Conservation (phyloP, 2,113 vertebrate genomes). For the Oncorhynchus masou region DNA sequence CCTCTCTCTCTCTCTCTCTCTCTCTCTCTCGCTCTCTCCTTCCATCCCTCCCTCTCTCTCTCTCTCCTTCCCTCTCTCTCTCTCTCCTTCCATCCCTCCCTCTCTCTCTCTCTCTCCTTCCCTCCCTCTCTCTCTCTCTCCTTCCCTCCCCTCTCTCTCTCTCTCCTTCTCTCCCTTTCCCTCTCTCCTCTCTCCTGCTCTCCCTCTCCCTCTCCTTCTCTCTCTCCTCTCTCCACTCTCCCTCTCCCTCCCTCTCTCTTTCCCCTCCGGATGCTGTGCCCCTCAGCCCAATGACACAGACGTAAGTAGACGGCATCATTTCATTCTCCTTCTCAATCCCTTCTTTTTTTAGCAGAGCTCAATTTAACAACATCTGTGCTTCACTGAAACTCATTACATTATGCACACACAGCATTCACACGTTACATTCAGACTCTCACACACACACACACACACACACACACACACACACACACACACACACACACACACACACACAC, state of each 20-base stretch:
- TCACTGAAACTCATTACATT: not conserved
- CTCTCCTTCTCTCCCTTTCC: not conserved
- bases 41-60: not conserved
- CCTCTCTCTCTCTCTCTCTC: not conserved
- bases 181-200: not conserved
- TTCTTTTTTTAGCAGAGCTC: not conserved
- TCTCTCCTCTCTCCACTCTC: too few relatives aligned
- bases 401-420: not conserved
- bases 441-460: not conserved
- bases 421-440: not conserved
- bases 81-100: not conserved
- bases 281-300: constrained; percentile 5
- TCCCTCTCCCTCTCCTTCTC: not conserved
- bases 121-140: not conserved
- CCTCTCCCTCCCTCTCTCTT: too few relatives aligned
- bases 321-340: not conserved
- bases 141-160: not conserved
- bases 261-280: not conserved
- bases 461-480: too few relatives aligned
- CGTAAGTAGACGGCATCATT: constrained; percentile 1
- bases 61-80: not conserved
- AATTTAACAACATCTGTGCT: not conserved
- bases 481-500: not conserved
- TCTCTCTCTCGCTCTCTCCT: not conserved
- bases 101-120: not conserved